Base-by-base conservation (phyloP, 1,140 invertebrate species). In the Parapsyche elsis region DNA sequence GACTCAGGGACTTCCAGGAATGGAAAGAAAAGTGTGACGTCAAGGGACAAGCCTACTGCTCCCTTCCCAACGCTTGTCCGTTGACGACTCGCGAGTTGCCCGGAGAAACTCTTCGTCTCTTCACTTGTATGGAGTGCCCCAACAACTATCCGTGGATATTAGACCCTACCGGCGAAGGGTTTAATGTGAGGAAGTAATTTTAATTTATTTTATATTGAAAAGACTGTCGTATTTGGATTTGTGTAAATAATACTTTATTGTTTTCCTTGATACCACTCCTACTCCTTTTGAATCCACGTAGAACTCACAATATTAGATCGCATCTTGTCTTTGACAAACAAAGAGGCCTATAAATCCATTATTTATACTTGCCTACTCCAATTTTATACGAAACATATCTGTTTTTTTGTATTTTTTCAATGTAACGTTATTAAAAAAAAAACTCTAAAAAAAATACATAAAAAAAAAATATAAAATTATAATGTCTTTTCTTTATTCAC, bases 11-110 rank as follows among this genome's bases (percentile, higher is more conserved):
- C 85, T 98, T 98, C 92, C 92, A 94, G 85, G 95, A 97, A 86
- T 98, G 96, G 96, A 98, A 98, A 88, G 96, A 97, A 84, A 96
- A 97, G 87, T 98, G 96, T 87, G 96, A 98, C 85, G 94, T 98
- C 61, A 97, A 97, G 87, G 96, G 96, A 59, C 95, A 96, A 87
- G 95, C 96, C 59, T 95, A 94, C 91, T 98, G 96, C 86, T 97
- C 95, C 0, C 86, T 97, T 77, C 96, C 96, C 74, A 98, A 98
- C 85, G 93, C 95, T 26, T 98, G 96, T 86, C 94, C 95, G 0
- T 87, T 98, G 81, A 97, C 93, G 5, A 97, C 96, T 61, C 90
- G 96, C 82, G 96, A 98, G 89, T 88, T 98, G 81, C 96, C 96
- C 57, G 96, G 96, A 79, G 96, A 98, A 88, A 98, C 95, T 30